Percentiles rank a stretch among this genome's conserved stretches.
phyloP scores from a whole-genome alignment of 1,140 invertebrate species.

The Cotesia chilonis region DNA sequence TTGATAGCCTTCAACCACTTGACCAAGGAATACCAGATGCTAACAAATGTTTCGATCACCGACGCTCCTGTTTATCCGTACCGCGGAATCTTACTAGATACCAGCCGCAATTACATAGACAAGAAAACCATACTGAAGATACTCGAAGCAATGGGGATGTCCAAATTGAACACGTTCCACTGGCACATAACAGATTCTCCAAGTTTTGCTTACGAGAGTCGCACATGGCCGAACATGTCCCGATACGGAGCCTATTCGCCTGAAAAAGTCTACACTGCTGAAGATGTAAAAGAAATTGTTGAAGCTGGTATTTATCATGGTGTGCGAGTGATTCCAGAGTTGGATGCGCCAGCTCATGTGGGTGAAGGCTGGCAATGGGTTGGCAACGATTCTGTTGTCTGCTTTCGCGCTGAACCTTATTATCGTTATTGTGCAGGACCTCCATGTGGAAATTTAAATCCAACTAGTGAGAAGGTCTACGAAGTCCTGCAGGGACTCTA shows the following conservation, averaged over 20 bases:
- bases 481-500: slow-evolving; percentile 78
- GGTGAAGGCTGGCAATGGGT: slow-evolving; percentile 86
- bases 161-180: slow-evolving; percentile 81
- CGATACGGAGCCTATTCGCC: slow-evolving; percentile 78
- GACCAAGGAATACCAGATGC: slow-evolving; percentile 69
- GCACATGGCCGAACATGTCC: slow-evolving; percentile 73
- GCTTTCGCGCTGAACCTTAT: slow-evolving; percentile 75
- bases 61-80: slow-evolving; percentile 80
- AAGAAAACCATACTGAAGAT: slow-evolving; percentile 76
- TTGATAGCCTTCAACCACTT: slow-evolving; percentile 78
- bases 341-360: slow-evolving; percentile 89
- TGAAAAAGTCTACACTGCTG: slow-evolving; percentile 70
- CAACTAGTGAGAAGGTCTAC: slow-evolving; percentile 78
- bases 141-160: slow-evolving; percentile 81
- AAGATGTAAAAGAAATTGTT: slow-evolving; percentile 71
- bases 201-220: slow-evolving; percentile 79
- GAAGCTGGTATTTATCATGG: slow-evolving; percentile 77
- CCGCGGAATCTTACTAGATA: slow-evolving; percentile 81
- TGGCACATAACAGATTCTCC: slow-evolving; percentile 23
- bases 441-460: slow-evolving; percentile 87
- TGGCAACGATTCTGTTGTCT: slow-evolving; percentile 62
- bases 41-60: slow-evolving; percentile 68
- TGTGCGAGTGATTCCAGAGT: slow-evolving; percentile 82
- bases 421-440: slow-evolving; percentile 81
- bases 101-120: slow-evolving; percentile 77